Conservation (phyloP, 2,888 invertebrate species). For the Miltochrista miniata region DNA sequence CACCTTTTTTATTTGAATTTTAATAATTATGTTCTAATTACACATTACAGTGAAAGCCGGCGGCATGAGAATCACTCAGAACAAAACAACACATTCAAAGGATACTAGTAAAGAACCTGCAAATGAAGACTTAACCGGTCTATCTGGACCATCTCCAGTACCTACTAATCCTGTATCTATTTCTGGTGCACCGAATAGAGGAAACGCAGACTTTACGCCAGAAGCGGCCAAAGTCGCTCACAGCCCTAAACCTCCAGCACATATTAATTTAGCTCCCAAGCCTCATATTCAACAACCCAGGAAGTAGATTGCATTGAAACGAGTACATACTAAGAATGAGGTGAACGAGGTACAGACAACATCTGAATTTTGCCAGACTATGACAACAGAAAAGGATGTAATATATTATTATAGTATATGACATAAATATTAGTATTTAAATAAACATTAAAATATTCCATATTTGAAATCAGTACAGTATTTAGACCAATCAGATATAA, state of each 20-base stretch:
- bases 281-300: conserved; percentile 93
- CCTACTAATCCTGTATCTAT: conserved; percentile 90
- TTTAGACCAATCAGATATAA: too few species aligned
- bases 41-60: conserved; percentile 91
- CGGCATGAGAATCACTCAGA: conserved; percentile 95
- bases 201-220: conserved; percentile 93
- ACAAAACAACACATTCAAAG: conserved; percentile 88
- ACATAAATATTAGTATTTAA: too few species aligned
- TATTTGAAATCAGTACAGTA: too few species aligned
- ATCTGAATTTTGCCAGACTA: conserved; percentile 1
- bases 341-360: conserved; percentile 23
- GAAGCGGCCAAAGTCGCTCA: conserved; percentile 94
- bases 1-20: too few species aligned
- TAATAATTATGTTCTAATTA: neutral
- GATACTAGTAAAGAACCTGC: conserved; percentile 84
- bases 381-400: neutral
- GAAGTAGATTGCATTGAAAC: conserved; percentile 83
- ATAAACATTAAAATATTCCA: too few species aligned
- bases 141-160: conserved; percentile 89
- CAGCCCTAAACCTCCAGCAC: conserved; percentile 89
- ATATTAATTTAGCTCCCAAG: conserved; percentile 85
- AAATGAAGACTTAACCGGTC: conserved; percentile 88
- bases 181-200: conserved; percentile 90
- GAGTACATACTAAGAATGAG: conserved; percentile 15
- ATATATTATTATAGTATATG: too few species aligned